These are phyloP conservation scores for Sinocyclocheilus rhinocerous DNA, from an alignment of 2,113 vertebrate species.

Conservation along the genomic window DNA sequence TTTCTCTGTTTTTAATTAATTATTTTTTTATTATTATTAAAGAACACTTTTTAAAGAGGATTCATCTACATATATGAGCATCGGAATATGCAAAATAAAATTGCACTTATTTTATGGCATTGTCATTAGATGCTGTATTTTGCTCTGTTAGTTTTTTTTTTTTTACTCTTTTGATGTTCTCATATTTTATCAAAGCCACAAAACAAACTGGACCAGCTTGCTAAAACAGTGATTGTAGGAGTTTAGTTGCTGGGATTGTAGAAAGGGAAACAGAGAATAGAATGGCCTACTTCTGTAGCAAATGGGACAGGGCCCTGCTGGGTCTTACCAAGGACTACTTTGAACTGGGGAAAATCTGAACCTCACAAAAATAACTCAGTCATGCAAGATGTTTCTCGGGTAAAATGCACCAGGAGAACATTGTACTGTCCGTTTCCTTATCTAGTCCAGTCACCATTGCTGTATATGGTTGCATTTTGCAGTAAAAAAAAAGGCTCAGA, in stretches of 20 bases:
- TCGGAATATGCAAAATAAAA: not conserved
- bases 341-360: conserved; percentile 51
- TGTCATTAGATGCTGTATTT: not conserved
- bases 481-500: not conserved
- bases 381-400: not conserved
- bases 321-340: conserved; percentile 53
- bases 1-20: not conserved
- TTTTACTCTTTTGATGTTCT: not conserved
- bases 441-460: not conserved
- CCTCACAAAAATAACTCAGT: conserved; percentile 54
- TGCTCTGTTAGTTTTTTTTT: not conserved
- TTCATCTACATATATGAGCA: not conserved
- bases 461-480: not conserved
- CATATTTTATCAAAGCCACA: not conserved
- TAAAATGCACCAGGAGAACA: not conserved
- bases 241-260: conserved; percentile 30
- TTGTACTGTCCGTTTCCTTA: not conserved
- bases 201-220: conserved; percentile 10
- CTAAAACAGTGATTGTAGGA: conserved; percentile 19
- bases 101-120: not conserved
- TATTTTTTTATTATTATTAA: no score
- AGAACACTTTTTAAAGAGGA: not conserved
- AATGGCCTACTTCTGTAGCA: conserved; percentile 51
- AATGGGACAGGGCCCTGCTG: conserved; percentile 56
- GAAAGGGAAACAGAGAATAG: conserved; percentile 31